Evolutionary conservation across 2,113 vertebrate species (phyloP).

Genomic region (Pygoscelis antarcticus): DNA sequence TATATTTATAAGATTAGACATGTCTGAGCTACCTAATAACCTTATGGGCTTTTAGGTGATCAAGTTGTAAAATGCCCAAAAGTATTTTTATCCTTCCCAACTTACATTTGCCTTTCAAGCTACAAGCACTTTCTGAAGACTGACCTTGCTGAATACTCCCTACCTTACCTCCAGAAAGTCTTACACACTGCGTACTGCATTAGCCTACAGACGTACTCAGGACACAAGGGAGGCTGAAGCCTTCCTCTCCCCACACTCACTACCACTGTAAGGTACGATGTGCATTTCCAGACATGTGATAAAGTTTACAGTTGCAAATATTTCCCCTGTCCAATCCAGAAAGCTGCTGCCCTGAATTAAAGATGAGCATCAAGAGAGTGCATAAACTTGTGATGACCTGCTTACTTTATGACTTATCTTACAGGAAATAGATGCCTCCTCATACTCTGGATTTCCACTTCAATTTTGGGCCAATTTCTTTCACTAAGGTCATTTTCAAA

Average conservation of each 20-base stretch:
- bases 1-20: conserved; percentile 26
- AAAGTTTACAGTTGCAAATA: neutral
- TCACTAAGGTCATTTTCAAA: neutral
- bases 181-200: fast-evolving
- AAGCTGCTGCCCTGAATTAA: conserved; percentile 5
- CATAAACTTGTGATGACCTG: neutral
- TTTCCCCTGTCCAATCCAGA: neutral
- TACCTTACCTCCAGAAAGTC: neutral
- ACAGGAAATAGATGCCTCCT: neutral
- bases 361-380: neutral
- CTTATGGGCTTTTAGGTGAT: conserved; percentile 17
- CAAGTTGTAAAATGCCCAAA: conserved; percentile 36
- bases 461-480: neutral
- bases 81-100: conserved; percentile 51
- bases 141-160: neutral
- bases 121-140: neutral
- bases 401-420: neutral
- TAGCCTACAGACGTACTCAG: neutral
- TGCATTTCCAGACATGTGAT: neutral
- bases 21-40: conserved; percentile 58
- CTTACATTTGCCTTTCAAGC: neutral
- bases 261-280: neutral
- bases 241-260: neutral
- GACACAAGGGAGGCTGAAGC: neutral
- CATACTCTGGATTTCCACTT: neutral